phyloP scores from a whole-genome alignment of 2,113 vertebrate species.

The Potamarius usumacintae region DNA sequence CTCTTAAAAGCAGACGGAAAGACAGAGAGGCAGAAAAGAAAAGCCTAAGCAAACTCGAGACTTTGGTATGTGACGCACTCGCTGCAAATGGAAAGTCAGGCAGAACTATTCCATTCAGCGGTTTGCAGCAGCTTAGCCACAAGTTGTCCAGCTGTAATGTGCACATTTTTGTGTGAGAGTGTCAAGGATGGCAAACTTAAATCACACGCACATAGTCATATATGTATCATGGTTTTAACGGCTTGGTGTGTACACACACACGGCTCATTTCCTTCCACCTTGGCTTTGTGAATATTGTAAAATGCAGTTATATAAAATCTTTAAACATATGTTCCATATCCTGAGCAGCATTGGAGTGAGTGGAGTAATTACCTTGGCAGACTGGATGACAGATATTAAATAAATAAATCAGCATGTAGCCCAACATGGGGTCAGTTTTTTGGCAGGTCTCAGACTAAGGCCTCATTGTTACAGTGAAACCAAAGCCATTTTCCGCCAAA shows the following conservation, averaged over 20 bases:
- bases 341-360: conserved; percentile 45
- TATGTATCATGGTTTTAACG: neutral
- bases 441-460: conserved; percentile 32
- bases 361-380: conserved; percentile 57
- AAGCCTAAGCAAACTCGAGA: conserved; percentile 51
- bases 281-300: neutral
- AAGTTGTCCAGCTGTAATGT: conserved; percentile 27
- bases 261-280: neutral
- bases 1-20: conserved; percentile 30
- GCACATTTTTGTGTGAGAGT: conserved; percentile 16
- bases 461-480: conserved; percentile 58
- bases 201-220: neutral
- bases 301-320: neutral
- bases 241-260: neutral
- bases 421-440: conserved; percentile 39
- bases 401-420: conserved; percentile 53
- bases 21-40: conserved; percentile 48
- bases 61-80: conserved; percentile 47
- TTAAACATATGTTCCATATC: conserved; percentile 46
- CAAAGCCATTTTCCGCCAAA: conserved; percentile 51
- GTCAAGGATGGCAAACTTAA: conserved; percentile 8
- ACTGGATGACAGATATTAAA: conserved; percentile 57
- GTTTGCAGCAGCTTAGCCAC: conserved; percentile 32
- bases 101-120: conserved; percentile 59
- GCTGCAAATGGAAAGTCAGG: conserved; percentile 57